phyloP scores from a whole-genome alignment of 2,888 invertebrate genomes.

The Epistrophella euchroma region DNA sequence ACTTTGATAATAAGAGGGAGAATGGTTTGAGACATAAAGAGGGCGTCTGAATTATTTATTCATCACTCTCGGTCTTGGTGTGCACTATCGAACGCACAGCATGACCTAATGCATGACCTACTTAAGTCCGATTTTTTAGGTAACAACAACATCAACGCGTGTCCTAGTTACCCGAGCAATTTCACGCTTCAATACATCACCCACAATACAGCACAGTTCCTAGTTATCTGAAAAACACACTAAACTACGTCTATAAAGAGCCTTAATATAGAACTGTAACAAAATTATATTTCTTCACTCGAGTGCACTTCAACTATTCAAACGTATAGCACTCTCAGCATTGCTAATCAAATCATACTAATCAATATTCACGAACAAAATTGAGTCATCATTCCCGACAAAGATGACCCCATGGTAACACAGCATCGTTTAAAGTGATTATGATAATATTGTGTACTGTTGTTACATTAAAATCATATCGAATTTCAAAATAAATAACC shows the following conservation, averaged over 20 bases:
- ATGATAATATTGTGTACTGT: neutral
- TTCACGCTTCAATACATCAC: conserved; percentile 33
- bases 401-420: conserved; percentile 57
- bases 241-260: neutral
- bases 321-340: neutral
- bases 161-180: conserved; percentile 39
- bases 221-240: neutral
- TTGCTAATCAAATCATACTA: conserved; percentile 20
- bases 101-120: conserved; percentile 63
- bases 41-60: conserved; percentile 58
- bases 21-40: conserved; percentile 33
- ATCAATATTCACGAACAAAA: conserved; percentile 62
- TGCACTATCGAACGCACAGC: conserved; percentile 30
- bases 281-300: conserved; percentile 5
- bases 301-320: neutral
- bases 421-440: conserved; percentile 36
- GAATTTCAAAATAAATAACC: conserved; percentile 69
- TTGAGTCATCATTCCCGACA: conserved; percentile 60
- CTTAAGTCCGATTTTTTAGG: conserved; percentile 36
- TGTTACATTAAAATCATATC: conserved; percentile 46
- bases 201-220: neutral
- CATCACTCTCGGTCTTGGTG: conserved; percentile 31
- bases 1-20: conserved; percentile 15
- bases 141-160: conserved; percentile 1
- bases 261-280: conserved; percentile 10